Evolutionary conservation across 2,113 vertebrate genomes (phyloP).

Genomic region (Nansenia antarctica): DNA sequence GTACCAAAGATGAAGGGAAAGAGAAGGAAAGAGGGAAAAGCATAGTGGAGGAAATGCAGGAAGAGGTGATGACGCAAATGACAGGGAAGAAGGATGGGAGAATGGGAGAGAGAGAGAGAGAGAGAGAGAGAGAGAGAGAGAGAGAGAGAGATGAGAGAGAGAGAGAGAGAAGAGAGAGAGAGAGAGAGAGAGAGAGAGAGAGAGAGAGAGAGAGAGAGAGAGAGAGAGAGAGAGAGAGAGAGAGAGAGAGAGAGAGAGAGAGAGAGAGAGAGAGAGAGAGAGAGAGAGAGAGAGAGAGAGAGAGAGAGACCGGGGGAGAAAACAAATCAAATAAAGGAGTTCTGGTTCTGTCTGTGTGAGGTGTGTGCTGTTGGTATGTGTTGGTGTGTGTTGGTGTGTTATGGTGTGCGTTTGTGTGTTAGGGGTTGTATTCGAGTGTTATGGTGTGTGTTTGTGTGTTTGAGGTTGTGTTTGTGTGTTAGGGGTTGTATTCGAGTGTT

Average conservation of each 20-base stretch:
- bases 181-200: background rate
- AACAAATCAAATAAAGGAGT: background rate
- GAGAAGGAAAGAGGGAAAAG: background rate
- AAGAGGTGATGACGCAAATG: background rate
- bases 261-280: background rate
- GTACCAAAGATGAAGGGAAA: too few species aligned
- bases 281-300: background rate
- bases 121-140: background rate
- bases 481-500: too few species aligned
- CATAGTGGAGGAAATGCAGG: background rate
- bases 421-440: too few species aligned
- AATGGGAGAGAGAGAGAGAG: background rate
- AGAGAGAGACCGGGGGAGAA: background rate
- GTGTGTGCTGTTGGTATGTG: background rate
- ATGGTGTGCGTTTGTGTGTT: background rate
- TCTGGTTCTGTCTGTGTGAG: background rate
- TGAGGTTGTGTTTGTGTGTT: background rate
- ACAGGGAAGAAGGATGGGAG: background rate
- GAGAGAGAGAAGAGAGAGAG: background rate
- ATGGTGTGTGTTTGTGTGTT: too few species aligned
- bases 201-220: background rate
- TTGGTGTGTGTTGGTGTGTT: background rate
- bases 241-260: background rate
- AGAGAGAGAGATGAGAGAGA: background rate
- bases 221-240: background rate